Percentiles rank a stretch among this genome's conserved stretches.
Conservation (phyloP, 2,113 vertebrate genomes). For the Silurus glanis region DNA sequence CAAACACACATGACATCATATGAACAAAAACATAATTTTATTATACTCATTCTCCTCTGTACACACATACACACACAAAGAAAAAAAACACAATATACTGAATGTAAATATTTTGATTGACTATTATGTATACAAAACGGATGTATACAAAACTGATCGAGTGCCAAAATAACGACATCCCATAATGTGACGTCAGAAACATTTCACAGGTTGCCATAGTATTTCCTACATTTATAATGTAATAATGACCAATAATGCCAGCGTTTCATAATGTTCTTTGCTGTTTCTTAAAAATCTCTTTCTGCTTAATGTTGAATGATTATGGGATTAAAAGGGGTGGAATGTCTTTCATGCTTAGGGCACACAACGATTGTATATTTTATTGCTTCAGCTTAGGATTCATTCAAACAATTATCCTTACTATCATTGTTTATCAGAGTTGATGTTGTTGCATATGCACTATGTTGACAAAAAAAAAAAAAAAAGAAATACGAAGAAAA, state of each 20-base stretch:
- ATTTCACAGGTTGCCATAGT: slow-evolving; percentile 74
- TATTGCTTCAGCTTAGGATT: slow-evolving; percentile 75
- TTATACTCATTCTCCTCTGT: slow-evolving; percentile 43
- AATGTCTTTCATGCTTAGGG: slow-evolving; percentile 77
- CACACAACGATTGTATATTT: slow-evolving; percentile 81
- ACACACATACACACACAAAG: slow-evolving; percentile 38
- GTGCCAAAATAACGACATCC: slow-evolving; percentile 77
- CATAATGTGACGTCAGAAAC: slow-evolving; percentile 72
- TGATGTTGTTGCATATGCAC: slow-evolving; percentile 78
- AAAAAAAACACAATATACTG: slow-evolving; percentile 62
- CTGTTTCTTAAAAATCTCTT: slow-evolving; percentile 67
- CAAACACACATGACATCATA: slow-evolving; percentile 30
- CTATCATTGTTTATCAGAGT: slow-evolving; percentile 74
- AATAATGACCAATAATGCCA: slow-evolving; percentile 65
- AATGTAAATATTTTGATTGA: slow-evolving; percentile 80
- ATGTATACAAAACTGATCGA: slow-evolving; percentile 67
- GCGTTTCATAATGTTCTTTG: slow-evolving; percentile 72
- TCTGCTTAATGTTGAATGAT: slow-evolving; percentile 68
- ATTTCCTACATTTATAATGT: slow-evolving; percentile 57
- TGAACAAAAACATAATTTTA: slow-evolving; percentile 26
- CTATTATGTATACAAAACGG: slow-evolving; percentile 65
- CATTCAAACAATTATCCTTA: slow-evolving; percentile 69
- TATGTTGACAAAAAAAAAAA: slow-evolving; percentile 69
- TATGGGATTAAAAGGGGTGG: slow-evolving; percentile 63
- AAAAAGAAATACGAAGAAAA: slow-evolving; percentile 54